A percentile compares a stretch with the other conserved stretches of the same genome.
Evolutionary conservation across 1,140 invertebrate species (phyloP).

Genomic region (Magallana angulata): DNA sequence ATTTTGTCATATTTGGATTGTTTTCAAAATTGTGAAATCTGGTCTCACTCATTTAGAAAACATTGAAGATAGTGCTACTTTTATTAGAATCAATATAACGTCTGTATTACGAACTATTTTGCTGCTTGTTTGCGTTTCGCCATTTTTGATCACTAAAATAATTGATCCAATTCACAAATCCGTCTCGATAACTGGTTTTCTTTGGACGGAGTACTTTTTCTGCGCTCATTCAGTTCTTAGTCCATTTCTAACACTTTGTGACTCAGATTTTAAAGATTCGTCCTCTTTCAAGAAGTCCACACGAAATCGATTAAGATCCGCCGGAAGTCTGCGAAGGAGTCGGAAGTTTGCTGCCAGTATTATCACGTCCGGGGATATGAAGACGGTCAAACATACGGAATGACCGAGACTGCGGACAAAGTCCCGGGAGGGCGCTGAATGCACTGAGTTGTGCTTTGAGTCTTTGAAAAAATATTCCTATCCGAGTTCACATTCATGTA

Average conservation of each 20-base stretch:
- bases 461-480: too few relatives aligned
- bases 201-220: conserved; percentile 44
- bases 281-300: conserved; percentile 1
- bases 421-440: too few relatives aligned
- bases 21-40: conserved; percentile 35
- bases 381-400: conserved; percentile 47
- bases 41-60: conserved; percentile 40
- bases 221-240: conserved; percentile 48
- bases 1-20: conserved; percentile 50
- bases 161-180: background rate
- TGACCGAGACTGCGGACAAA: background rate
- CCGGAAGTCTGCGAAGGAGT: conserved; percentile 40
- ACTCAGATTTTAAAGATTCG: conserved; percentile 53
- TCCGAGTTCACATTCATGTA: too few relatives aligned
- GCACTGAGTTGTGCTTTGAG: too few relatives aligned
- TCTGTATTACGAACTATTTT: conserved; percentile 45
- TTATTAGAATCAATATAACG: conserved; percentile 43
- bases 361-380: conserved; percentile 53
- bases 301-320: background rate
- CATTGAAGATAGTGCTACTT: conserved; percentile 44
- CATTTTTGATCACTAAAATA: conserved; percentile 36
- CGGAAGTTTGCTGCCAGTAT: conserved; percentile 26
- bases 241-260: conserved; percentile 51
- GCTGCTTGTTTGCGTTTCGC: conserved; percentile 39
- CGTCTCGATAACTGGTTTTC: background rate